Base-by-base conservation (phyloP, 2,113 vertebrate species). In the Podocnemis expansa region DNA sequence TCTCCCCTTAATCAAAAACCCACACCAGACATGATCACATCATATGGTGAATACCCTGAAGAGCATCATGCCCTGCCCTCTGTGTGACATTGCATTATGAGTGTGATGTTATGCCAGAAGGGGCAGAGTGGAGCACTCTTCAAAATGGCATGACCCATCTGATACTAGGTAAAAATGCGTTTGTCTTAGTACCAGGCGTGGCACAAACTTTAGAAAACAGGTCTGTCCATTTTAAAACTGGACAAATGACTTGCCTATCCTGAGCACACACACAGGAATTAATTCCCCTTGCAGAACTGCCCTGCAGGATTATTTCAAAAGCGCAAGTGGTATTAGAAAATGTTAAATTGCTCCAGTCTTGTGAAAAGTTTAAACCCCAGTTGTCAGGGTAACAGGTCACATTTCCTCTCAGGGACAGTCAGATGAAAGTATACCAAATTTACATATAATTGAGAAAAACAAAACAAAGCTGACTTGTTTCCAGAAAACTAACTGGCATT, bases 391-490 rank as follows among this genome's bases (percentile, higher is more conserved):
- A 81, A 82, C 0, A 1, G 79, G 58, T 41, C 27, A 6, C 24
- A 9, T 82, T 93, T 95, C 91, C 80, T 12, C 58, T 49, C 0
- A 10, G 63, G 25, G 9, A 41, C 78, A 73, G 24, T 4, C 79
- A 75, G 38, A n/a, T 13, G 55, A 16, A 94, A 91, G 3, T 81
- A 85, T 83, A 76, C 27, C 80, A 92, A 93, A 27, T 43, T 41
- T 75, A 78, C 43, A 73, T 41, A 43, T 31, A n/a, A 5, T 34
- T 29, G 38, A 24, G 34, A 82, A 94, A 92, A 56, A 2, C 2
- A 87, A 49, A 41, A 43, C 12, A 43, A 79, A 78, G 67, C 31
- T 16, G n/a, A 52, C 54, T 78, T 85, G 17, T 29, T 80, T 54
- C 31, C 45, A 47, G 54, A 52, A 81, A 21, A n/a, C 84, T n/a